Evolutionary conservation across 1,140 invertebrate species (phyloP).

Genomic region (Sarcophaga peregrina): DNA sequence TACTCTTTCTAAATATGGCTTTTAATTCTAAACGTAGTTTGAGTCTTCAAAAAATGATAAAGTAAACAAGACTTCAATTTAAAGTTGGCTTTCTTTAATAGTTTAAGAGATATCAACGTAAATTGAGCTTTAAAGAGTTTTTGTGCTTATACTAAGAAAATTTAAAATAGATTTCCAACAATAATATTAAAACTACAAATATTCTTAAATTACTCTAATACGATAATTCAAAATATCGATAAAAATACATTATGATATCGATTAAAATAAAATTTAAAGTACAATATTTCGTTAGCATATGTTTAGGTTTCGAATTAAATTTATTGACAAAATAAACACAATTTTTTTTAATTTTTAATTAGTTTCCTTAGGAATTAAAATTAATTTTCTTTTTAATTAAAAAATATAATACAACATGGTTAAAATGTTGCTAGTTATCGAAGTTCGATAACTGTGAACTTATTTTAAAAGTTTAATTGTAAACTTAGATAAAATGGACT

Average conservation of each 20-base stretch:
- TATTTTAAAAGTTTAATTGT: no score
- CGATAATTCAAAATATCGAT: no score
- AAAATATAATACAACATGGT: no score
- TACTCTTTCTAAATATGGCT: no score
- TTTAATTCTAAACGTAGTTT: no score
- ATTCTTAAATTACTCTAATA: background rate
- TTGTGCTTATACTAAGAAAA: background rate
- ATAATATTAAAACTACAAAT: background rate
- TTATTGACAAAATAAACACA: no score
- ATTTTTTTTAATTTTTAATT: no score
- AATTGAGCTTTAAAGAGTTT: background rate
- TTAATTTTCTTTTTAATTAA: background rate
- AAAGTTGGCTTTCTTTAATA: background rate
- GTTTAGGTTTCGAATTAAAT: background rate
- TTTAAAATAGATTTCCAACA: background rate
- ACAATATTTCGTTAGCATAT: background rate
- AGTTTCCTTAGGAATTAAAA: background rate
- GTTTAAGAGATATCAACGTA: background rate
- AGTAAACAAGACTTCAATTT: no score
- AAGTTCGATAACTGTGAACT: no score
- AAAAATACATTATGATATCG: background rate
- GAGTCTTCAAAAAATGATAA: no score
- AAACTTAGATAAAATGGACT: background rate
- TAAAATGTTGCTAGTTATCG: no score
- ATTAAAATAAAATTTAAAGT: background rate